phyloP scores from a whole-genome alignment of 53 echinoderm and acorn worm genomes.

The Apostichopus leukothele region DNA sequence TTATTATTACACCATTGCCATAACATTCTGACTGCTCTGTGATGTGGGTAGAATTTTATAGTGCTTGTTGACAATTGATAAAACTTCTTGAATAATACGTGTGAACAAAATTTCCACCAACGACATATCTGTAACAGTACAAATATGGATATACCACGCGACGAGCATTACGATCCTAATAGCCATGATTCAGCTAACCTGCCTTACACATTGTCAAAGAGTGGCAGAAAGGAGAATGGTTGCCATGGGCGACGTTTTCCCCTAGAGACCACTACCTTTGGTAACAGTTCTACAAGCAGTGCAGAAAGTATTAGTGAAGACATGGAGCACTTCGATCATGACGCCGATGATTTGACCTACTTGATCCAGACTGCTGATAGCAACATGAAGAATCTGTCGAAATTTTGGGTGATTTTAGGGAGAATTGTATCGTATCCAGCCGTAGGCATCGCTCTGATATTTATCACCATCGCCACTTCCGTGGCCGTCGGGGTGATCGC shows the following conservation, averaged over 20 bases:
- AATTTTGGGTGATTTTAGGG: constrained; percentile 65
- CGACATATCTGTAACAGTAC: no score
- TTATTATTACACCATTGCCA: no score
- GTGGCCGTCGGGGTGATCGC: constrained; percentile 56
- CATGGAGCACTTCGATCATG: not conserved
- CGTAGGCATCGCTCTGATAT: constrained; percentile 56
- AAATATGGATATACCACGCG: no score
- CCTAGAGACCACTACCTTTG: not conserved
- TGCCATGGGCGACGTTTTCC: not conserved
- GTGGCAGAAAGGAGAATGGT: not conserved
- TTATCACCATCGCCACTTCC: constrained; percentile 52
- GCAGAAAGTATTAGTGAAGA: not conserved
- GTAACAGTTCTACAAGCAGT: not conserved
- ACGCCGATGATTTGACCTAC: not conserved
- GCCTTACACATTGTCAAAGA: not conserved
- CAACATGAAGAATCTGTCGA: constrained; percentile 39
- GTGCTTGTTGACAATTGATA: no score
- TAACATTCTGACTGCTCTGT: no score
- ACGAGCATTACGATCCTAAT: no score
- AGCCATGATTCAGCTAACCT: no score
- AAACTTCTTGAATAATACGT: no score
- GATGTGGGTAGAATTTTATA: no score
- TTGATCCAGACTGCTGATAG: not conserved
- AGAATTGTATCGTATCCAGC: constrained; percentile 56
- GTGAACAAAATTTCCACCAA: no score